A percentile compares a stretch with the other conserved stretches of the same genome.
phyloP scores from a whole-genome alignment of 2,888 invertebrate genomes.

The Slavum lentiscoides region DNA sequence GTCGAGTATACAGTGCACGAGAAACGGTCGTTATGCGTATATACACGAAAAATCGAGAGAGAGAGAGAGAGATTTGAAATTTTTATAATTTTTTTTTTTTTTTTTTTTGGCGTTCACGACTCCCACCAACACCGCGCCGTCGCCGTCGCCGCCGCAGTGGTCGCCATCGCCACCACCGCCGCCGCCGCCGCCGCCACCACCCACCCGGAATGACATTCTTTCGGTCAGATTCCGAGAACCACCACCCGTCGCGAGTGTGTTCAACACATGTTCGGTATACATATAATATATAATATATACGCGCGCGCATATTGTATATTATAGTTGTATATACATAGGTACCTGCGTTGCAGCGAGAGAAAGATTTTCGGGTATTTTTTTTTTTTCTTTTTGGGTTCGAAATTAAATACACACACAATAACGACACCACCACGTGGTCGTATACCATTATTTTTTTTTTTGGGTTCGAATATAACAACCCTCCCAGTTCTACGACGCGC shows the following conservation, averaged over 20 bases:
- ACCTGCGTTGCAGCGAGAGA: conserved; percentile 16
- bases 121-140: no score
- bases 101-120: no score
- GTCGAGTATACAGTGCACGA: conserved; percentile 29
- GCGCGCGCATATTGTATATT: background rate
- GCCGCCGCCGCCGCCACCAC: conserved; percentile 14
- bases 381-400: conserved; percentile 29
- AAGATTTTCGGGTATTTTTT: conserved; percentile 44
- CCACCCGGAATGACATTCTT: conserved; percentile 53
- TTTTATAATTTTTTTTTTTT: conserved; percentile 2
- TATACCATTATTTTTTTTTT: conserved; percentile 25
- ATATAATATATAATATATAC: no score
- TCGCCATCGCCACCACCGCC: no score
- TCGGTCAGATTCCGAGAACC: conserved; percentile 53
- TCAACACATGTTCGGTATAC: conserved; percentile 47
- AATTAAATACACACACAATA: conserved; percentile 30
- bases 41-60: no score
- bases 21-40: background rate
- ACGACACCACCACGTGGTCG: conserved; percentile 48
- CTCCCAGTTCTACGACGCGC: background rate
- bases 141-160: no score
- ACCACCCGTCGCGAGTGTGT: conserved; percentile 53
- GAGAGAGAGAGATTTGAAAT: background rate
- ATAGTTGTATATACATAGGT: background rate
- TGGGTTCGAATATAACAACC: background rate